Base-by-base conservation (phyloP, 2,888 invertebrate species). In the Doris montereyensis region DNA sequence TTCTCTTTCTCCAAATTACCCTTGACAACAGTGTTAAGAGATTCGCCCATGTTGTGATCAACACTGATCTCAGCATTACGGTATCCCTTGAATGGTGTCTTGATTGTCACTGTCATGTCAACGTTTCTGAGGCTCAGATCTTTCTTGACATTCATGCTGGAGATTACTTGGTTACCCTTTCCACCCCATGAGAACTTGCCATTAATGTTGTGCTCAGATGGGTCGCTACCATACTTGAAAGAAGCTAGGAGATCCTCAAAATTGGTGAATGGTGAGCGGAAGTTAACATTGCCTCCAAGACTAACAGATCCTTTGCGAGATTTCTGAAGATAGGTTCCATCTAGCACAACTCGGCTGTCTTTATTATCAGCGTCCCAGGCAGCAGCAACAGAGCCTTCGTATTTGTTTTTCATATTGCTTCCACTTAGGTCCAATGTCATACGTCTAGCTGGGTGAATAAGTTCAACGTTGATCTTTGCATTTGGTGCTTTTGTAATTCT, bases 21-120 rank as follows among this genome's bases (percentile, higher is more conserved):
- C 62, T 85, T 85, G 10, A 84, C 34, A 5, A 77, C 62, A 2
- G 85, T 83, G 24, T 70, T 78, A 1, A 87, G 13, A 21, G 83
- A 28, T 3, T n/a, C 58, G 1, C 79, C 74, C 34, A 83, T 32
- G 0, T 30, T 77, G 78, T 88, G 86, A 17, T 35, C 30, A 5
- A 86, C 17, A 24, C 83, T 81, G 8, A 82, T 79, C 8, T 82
- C 67, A 3, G 85, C 58, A n/a, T 70, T 79, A 75, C 82, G 81
- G 57, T 81, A 81, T 2, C 82, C 81, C 26, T 78, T 76, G 34
- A 86, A 81, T 52, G 88, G 87, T 13, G 88, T 83, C 60, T 83
- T 84, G 4, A 83, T 82, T 21, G 75, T 70, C 58, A 85, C 58
- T 10, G 79, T 83, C 2, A 82, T 80, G 62, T 84, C 81, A 13